A percentile compares a stretch with the other conserved stretches of the same genome.
Evolutionary conservation across 1,140 invertebrate species (phyloP).

Genomic region (Drosophila ercepeae): DNA sequence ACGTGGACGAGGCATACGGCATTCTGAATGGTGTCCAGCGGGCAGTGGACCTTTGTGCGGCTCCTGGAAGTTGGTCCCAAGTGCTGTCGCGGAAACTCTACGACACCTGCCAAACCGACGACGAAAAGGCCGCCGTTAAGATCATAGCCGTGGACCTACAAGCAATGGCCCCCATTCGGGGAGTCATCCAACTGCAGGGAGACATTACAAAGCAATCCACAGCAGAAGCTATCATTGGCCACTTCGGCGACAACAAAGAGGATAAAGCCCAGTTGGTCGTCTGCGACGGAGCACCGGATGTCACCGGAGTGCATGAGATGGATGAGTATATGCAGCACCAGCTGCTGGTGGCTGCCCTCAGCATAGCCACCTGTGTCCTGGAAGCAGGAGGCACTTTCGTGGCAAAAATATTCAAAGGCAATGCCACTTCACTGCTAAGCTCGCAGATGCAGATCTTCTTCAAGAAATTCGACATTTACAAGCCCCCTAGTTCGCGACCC

Average conservation of each 20-base stretch:
- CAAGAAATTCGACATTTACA: slow-evolving; percentile 92
- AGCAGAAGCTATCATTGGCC: slow-evolving; percentile 94
- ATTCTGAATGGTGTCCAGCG: slow-evolving; percentile 96
- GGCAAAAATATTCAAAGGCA: slow-evolving; percentile 98
- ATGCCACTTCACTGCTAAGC: slow-evolving; percentile 94
- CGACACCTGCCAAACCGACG: slow-evolving; percentile 83
- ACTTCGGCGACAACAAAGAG: slow-evolving; percentile 88
- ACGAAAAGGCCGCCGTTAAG: slow-evolving; percentile 88
- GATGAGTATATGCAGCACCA: slow-evolving; percentile 99
- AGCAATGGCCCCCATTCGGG: slow-evolving; percentile 98
- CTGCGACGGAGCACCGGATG: slow-evolving; percentile 99
- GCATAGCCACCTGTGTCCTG: slow-evolving; percentile 97
- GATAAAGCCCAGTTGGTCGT: slow-evolving; percentile 97
- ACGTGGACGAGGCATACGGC: slow-evolving; percentile 97
- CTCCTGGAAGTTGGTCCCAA: slow-evolving; percentile 99
- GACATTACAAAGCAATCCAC: slow-evolving; percentile 98
- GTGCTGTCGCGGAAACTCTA: slow-evolving; percentile 93
- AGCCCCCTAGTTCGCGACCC: slow-evolving; percentile 96
- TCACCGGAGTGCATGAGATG: slow-evolving; percentile 98
- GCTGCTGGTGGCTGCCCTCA: slow-evolving; percentile 95
- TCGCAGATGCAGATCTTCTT: slow-evolving; percentile 97
- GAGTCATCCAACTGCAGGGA: slow-evolving; percentile 97
- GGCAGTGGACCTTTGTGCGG: slow-evolving; percentile 98
- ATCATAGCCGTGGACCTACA: slow-evolving; percentile 99
- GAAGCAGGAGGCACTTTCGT: slow-evolving; percentile 96